Percentiles rank a stretch among this genome's conserved stretches.
Evolutionary conservation across 2,888 invertebrate species (phyloP).

Genomic region (Dorcus hopei): DNA sequence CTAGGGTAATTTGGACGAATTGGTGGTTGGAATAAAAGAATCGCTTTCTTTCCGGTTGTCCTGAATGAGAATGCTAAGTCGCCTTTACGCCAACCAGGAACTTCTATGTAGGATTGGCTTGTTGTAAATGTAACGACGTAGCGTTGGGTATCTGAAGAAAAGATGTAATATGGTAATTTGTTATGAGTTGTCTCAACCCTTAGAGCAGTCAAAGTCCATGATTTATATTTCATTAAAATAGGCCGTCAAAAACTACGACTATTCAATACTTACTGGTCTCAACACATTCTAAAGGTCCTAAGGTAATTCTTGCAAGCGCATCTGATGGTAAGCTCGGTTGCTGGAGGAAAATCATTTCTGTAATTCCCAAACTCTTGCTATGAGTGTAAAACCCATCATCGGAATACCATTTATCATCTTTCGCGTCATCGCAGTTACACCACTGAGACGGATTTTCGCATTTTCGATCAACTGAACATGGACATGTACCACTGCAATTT

Average conservation of each 20-base stretch:
- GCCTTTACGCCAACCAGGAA: conserved; percentile 90
- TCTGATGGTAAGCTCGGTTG: conserved; percentile 79
- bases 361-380: conserved; percentile 81
- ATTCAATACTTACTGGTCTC: conserved; percentile 75
- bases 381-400: conserved; percentile 84
- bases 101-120: conserved; percentile 87
- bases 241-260: no score
- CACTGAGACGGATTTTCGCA: conserved; percentile 78
- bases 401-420: conserved; percentile 81
- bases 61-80: conserved; percentile 91
- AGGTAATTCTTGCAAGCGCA: conserved; percentile 81
- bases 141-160: conserved; percentile 75
- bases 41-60: conserved; percentile 86
- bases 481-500: conserved; percentile 64
- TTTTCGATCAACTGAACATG: conserved; percentile 73
- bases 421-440: conserved; percentile 85
- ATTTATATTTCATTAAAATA: no score
- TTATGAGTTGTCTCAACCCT: no score
- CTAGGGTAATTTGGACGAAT: conserved; percentile 86
- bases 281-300: conserved; percentile 89
- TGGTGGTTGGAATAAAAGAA: conserved; percentile 86
- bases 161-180: neutral
- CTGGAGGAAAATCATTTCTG: conserved; percentile 86
- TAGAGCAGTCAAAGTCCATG: no score
- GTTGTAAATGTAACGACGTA: conserved; percentile 93